phyloP scores from a whole-genome alignment of 1,140 invertebrate species.

The Sipha flava region DNA sequence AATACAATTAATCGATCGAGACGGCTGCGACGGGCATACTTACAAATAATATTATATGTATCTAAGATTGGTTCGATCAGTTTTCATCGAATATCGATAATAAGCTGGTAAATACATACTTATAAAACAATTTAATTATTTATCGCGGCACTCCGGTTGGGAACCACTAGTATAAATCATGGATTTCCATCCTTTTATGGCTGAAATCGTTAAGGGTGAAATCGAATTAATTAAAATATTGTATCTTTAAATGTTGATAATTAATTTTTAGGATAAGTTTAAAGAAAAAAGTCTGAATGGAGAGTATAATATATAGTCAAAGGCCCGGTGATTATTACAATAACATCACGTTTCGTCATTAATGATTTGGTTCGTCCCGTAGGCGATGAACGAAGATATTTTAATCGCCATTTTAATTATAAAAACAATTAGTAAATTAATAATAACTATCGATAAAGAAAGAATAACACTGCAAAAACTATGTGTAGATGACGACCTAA shows the following conservation, averaged over 20 bases:
- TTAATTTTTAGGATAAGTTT: background rate
- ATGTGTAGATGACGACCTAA: background rate
- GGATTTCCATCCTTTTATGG: no score
- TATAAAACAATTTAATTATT: no score
- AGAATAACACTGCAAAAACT: background rate
- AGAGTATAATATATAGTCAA: background rate
- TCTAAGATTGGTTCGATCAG: no score
- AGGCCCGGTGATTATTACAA: background rate
- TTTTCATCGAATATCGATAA: no score
- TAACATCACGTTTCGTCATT: background rate
- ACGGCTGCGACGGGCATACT: no score
- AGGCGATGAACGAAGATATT: background rate
- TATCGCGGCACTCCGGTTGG: no score
- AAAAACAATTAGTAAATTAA: background rate
- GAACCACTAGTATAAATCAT: no score
- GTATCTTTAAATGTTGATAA: background rate
- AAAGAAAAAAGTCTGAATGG: background rate
- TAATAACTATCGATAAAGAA: background rate
- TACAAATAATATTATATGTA: no score
- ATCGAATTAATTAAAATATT: no score
- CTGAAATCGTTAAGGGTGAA: no score
- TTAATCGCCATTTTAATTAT: background rate
- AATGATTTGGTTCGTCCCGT: background rate
- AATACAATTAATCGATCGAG: no score
- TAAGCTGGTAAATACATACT: no score